These are phyloP conservation scores for Corythornis madagascariensis DNA, from an alignment of 2,113 vertebrate genomes.

Conservation along the genomic window DNA sequence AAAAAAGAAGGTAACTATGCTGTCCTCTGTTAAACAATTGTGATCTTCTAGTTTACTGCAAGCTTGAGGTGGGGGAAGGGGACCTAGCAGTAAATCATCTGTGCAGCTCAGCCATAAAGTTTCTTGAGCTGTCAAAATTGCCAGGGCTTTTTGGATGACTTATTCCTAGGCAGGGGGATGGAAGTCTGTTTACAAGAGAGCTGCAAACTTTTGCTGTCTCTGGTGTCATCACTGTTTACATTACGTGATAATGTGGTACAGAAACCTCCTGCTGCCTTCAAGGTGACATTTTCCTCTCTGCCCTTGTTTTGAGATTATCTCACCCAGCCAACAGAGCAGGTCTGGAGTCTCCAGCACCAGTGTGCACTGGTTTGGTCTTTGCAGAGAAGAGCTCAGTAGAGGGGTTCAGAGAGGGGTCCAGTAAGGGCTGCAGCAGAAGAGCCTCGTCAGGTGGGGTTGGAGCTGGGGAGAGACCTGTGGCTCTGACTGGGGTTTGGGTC, in stretches of 20 bases:
- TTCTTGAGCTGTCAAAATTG: constrained; percentile 30
- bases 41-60: not conserved
- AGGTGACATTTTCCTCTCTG: not conserved
- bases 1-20: rapidly evolving
- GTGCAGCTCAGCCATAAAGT: constrained; percentile 40
- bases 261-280: not conserved
- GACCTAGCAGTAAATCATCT: constrained; percentile 33
- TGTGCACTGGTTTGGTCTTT: rapidly evolving
- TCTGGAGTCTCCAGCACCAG: not conserved
- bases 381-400: not conserved
- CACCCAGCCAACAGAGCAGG: rapidly evolving
- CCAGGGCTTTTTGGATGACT: constrained; percentile 58
- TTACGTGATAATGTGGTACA: not conserved
- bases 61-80: not conserved
- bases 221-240: constrained; percentile 19
- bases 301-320: not conserved
- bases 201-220: constrained; percentile 52
- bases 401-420: no score
- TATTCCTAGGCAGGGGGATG: constrained; percentile 8
- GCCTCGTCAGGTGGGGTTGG: not conserved
- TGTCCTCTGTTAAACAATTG: not conserved
- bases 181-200: constrained; percentile 50
- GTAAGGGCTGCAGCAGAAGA: not conserved
- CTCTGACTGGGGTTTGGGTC: not conserved
- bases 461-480: not conserved